These are phyloP conservation scores for Cacoxenus indagator DNA, from an alignment of 2,888 invertebrate genomes.

Conservation along the genomic window DNA sequence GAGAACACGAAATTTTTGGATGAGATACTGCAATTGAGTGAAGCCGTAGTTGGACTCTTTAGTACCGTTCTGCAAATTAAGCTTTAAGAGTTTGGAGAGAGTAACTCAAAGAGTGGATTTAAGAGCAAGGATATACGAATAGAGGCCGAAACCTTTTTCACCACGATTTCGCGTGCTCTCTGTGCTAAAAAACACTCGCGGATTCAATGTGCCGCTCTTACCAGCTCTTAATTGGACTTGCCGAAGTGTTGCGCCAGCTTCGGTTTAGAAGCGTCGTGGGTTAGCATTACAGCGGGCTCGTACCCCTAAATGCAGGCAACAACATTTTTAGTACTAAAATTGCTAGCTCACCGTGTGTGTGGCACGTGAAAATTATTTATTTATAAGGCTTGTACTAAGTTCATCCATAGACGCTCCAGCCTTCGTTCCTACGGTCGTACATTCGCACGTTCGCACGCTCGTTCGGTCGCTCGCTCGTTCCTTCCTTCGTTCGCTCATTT, in stretches of 20 bases:
- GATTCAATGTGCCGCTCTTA: background rate
- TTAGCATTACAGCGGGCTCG: no score
- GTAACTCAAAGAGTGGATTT: background rate
- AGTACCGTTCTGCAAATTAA: background rate
- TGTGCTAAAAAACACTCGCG: background rate
- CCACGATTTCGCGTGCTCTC: background rate
- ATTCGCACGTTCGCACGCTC: slow-evolving; percentile 11
- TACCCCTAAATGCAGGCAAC: background rate
- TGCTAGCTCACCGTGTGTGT: slow-evolving; percentile 12
- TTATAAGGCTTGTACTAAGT: slow-evolving; percentile 41
- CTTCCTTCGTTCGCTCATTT: background rate
- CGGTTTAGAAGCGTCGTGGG: background rate
- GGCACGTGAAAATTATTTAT: slow-evolving; percentile 56
- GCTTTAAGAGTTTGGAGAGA: background rate
- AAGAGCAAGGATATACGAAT: background rate
- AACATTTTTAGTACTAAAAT: slow-evolving; percentile 17
- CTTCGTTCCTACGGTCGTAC: background rate
- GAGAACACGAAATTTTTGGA: no score
- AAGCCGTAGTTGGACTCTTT: background rate
- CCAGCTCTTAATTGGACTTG: background rate
- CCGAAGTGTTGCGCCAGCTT: background rate
- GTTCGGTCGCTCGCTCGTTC: background rate
- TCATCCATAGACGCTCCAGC: background rate
- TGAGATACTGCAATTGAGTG: no score
- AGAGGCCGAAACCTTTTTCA: no score